Percentiles rank a stretch among this genome's conserved stretches.
These are phyloP conservation scores for Xestoiulus laeticollis DNA, from an alignment of 2,888 invertebrate species.

Conservation along the genomic window DNA sequence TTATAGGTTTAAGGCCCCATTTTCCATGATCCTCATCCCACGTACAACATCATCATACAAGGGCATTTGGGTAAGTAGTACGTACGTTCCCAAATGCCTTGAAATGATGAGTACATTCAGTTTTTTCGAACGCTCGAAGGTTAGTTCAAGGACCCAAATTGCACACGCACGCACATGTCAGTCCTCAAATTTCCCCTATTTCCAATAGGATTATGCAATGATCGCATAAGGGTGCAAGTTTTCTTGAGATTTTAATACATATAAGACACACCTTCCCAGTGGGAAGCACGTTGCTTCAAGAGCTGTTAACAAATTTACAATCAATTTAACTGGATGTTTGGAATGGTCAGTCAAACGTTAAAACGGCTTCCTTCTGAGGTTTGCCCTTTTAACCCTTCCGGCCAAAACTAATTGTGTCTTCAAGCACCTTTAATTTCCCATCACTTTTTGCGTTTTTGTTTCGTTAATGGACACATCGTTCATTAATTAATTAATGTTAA, in stretches of 20 bases:
- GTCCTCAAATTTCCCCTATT: not conserved
- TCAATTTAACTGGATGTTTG: not conserved
- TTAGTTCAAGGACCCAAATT: not conserved
- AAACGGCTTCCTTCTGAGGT: not conserved
- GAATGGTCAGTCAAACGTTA: not conserved
- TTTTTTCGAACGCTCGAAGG: not conserved
- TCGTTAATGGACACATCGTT: not conserved
- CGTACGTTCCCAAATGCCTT: not conserved
- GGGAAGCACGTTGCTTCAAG: not conserved
- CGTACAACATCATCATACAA: too few relatives aligned
- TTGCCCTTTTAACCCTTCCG: not conserved
- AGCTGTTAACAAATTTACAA: not conserved
- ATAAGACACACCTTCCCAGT: slow-evolving; percentile 4
- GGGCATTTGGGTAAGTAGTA: not conserved
- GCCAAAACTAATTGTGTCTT: not conserved
- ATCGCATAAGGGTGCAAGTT: not conserved
- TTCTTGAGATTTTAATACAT: not conserved
- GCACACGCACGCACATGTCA: not conserved
- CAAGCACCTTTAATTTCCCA: not conserved
- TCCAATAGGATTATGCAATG: not conserved
- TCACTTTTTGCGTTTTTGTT: not conserved
- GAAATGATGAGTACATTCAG: not conserved
- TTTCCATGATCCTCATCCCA: not conserved
- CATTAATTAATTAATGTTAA: not conserved
- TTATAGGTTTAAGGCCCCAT: not conserved